These are phyloP conservation scores for Hyperopisus bebe DNA, from an alignment of 2,113 vertebrate species.

Conservation along the genomic window DNA sequence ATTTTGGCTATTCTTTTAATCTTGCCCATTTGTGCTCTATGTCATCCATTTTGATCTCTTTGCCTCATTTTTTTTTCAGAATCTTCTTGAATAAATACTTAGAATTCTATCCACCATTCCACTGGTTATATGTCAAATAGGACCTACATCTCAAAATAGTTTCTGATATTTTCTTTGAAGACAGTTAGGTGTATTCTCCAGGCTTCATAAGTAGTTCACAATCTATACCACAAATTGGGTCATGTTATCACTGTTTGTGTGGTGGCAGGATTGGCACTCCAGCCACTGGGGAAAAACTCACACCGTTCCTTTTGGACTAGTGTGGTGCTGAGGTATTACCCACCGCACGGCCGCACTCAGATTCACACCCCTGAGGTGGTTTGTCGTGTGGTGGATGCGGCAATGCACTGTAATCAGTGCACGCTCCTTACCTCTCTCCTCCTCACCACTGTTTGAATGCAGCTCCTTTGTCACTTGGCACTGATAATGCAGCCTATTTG, in stretches of 20 bases:
- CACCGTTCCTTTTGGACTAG: no score
- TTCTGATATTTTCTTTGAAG: not conserved
- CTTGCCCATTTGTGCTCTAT: not conserved
- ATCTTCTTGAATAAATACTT: not conserved
- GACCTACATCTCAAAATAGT: not conserved
- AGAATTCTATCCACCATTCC: not conserved
- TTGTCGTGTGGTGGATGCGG: no score
- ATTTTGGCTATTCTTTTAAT: not conserved
- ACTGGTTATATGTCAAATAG: not conserved
- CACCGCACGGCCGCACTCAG: no score
- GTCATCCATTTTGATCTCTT: not conserved
- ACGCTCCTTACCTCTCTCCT: no score
- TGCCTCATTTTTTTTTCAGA: not conserved
- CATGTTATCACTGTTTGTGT: not conserved
- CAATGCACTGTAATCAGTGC: no score
- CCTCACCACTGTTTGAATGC: not conserved
- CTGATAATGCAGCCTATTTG: not conserved
- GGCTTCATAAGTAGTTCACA: not conserved
- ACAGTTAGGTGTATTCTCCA: not conserved
- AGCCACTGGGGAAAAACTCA: no score
- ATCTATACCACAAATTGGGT: not conserved
- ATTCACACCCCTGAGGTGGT: no score
- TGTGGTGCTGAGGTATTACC: no score
- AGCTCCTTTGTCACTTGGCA: not conserved
- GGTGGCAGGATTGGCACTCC: no score